Base-by-base conservation (phyloP, 2,797 vertebrate species). In the Apodemus agrarius region DNA sequence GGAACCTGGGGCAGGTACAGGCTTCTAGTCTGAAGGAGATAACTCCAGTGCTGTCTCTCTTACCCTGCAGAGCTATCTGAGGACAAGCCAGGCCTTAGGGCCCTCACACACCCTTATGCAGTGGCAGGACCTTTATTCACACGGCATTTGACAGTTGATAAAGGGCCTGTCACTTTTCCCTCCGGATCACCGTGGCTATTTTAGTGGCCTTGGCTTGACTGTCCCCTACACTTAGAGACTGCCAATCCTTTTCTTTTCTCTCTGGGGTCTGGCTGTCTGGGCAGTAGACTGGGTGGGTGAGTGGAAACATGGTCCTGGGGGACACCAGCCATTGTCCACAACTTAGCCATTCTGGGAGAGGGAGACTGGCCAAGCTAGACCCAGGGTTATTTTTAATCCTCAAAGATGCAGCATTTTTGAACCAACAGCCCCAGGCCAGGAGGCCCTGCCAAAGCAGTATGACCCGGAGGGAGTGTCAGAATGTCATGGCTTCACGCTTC, bases 341-440 rank as follows among this genome's bases (percentile, higher is more conserved):
- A 67, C 63, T 92, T 81, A 85, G 84, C 76, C 79, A 82, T 57
- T 17, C 43, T 67, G 52, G 54, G 65, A 78, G 29, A 89, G 59
- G 24, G 69, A 24, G 22, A 29, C n/a, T n/a, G 74, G 65, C 80
- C 75, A 94, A 43, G 63, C 26, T 63, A 26, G 52, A 40, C 1
- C 24, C 4, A 89, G 46, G 78, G 97, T 94, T 97, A 97, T 97
- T 97, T 97, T 98, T 97, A 98, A 95, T 82, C 82, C 89, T 65
- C 59, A 92, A 94, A 96, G 96, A 90, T 43, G 31, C 63, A 74
- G 79, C 9, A 0, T 88, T 87, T 84, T 89, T 93, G 90, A 97
- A 83, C 46, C 91, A 89, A 91, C 57, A 93, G 86, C 72, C 22
- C 16, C 0, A 2, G 65, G n/a, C 75, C 87, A 34, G 74, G 46